Percentiles rank a stretch among this genome's conserved stretches.
These are phyloP conservation scores for Astur gentilis DNA, from an alignment of 2,113 vertebrate genomes.

Conservation along the genomic window DNA sequence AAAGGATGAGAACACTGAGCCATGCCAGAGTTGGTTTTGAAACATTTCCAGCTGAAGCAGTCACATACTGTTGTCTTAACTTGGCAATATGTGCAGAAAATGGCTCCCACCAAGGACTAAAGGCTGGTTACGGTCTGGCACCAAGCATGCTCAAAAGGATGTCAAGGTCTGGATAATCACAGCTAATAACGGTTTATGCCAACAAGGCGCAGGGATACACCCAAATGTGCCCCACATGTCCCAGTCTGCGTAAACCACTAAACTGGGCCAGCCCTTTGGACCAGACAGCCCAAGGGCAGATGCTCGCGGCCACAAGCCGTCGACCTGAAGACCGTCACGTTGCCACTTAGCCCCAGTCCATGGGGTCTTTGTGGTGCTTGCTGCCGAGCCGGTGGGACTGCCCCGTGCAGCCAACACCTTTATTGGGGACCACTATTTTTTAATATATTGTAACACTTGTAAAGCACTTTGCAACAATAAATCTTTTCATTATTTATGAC, in stretches of 20 bases:
- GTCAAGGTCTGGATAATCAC: not conserved
- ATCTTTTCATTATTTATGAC: not conserved
- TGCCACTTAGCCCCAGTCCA: not conserved
- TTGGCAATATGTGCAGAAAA: not conserved
- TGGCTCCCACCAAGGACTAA: not conserved
- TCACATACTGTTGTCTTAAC: not conserved
- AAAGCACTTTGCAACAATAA: constrained; percentile 29
- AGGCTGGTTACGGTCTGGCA: not conserved
- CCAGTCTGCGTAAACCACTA: not conserved
- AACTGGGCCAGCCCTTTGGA: not conserved
- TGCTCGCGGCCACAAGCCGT: not conserved
- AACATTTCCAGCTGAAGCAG: constrained; percentile 24
- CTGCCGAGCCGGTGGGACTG: not conserved
- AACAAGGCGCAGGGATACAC: not conserved
- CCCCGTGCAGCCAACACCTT: not conserved
- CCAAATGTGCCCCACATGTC: fast-evolving
- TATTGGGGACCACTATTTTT: not conserved
- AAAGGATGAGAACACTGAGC: not conserved
- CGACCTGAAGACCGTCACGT: fast-evolving
- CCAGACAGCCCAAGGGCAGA: not conserved
- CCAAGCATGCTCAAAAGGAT: not conserved
- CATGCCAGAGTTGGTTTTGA: not conserved
- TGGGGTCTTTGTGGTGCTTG: not conserved
- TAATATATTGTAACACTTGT: not conserved
- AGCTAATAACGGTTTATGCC: not conserved